Percentiles rank a stretch among this genome's conserved stretches.
Conservation (phyloP, 2,113 vertebrate genomes). For the Mungos mungo region DNA sequence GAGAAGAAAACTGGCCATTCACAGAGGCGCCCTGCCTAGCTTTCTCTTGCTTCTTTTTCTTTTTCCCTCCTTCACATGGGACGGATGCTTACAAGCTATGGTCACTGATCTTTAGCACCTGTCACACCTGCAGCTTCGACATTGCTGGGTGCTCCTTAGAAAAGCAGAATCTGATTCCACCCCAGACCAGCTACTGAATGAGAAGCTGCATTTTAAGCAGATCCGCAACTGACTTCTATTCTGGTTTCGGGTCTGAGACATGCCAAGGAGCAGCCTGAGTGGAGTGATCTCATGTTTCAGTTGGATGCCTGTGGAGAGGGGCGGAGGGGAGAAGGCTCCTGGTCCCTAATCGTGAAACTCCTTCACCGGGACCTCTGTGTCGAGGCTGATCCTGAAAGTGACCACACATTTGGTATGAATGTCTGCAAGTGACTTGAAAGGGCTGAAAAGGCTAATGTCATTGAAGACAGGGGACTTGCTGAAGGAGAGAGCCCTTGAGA, state of each 20-base stretch:
- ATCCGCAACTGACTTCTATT: not conserved
- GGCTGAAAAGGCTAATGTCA: fast-evolving
- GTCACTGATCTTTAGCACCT: not conserved
- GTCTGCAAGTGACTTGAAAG: not conserved
- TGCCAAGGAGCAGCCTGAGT: not conserved
- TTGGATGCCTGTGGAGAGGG: not conserved
- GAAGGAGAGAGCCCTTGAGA: not conserved
- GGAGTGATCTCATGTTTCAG: not conserved
- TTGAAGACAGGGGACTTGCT: not conserved
- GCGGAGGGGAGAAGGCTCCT: not conserved
- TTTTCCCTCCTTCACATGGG: not conserved
- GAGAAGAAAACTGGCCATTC: not conserved
- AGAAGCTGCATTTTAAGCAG: not conserved
- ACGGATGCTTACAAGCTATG: not conserved
- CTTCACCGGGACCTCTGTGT: not conserved
- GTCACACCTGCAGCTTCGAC: not conserved
- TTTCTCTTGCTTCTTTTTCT: not conserved
- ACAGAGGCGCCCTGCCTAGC: not conserved
- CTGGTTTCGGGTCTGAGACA: not conserved
- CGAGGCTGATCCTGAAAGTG: not conserved
- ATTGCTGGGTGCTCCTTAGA: not conserved
- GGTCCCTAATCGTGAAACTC: not conserved
- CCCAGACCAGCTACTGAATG: not conserved
- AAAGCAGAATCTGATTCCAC: not conserved
- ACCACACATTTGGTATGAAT: not conserved